Evolutionary conservation across 2,888 invertebrate genomes (phyloP).

Genomic region (Boloria euphrosyne): DNA sequence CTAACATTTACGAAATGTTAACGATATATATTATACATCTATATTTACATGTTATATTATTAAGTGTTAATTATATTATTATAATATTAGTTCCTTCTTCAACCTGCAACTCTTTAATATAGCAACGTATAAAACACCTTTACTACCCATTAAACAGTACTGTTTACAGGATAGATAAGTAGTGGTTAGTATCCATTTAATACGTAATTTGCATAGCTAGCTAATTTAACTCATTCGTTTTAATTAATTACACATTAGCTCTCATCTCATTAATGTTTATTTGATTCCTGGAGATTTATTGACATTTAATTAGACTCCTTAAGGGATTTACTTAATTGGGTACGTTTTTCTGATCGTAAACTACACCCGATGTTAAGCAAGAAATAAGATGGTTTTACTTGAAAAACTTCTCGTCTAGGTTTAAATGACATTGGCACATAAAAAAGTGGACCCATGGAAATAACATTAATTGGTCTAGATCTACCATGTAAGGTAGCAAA

Average conservation of each 20-base stretch:
- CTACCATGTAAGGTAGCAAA: conserved; percentile 38
- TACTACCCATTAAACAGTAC: no score
- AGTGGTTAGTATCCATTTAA: not conserved
- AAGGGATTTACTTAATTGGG: conserved; percentile 34
- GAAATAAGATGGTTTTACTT: conserved; percentile 20
- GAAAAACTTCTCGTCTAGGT: conserved; percentile 47
- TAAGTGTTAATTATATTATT: no score
- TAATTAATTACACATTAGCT: conserved; percentile 25
- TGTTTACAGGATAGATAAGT: no score
- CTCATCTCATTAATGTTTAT: conserved; percentile 19
- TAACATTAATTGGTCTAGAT: conserved; percentile 50
- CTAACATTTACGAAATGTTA: no score
- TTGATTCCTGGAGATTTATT: conserved; percentile 29
- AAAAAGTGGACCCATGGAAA: conserved; percentile 51
- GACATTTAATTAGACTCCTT: conserved; percentile 32
- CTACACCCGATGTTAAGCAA: conserved; percentile 18
- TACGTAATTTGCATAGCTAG: conserved; percentile 18
- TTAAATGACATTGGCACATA: conserved; percentile 55
- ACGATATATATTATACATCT: no score
- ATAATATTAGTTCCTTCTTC: no score
- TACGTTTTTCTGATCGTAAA: conserved; percentile 26
- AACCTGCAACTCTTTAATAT: no score
- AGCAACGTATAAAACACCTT: no score
- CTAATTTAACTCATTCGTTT: conserved; percentile 21
- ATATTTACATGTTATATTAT: no score